Evolutionary conservation across 2,113 vertebrate genomes (phyloP).

Genomic region (Rhineura floridana): DNA sequence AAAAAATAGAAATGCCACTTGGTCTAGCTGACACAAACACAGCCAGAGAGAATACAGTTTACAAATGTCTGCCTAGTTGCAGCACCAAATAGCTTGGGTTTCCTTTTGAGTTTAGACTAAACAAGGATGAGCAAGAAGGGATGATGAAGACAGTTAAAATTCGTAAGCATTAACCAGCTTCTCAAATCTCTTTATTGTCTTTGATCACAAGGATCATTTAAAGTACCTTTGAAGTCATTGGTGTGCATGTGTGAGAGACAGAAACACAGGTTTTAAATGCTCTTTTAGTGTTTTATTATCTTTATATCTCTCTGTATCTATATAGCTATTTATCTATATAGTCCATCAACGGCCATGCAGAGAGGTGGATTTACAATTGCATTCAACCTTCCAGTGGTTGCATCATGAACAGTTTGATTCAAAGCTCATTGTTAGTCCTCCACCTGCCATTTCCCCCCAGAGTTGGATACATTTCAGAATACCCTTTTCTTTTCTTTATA

Average conservation of each 20-base stretch:
- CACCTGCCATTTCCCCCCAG: background rate
- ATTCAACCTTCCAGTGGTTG: background rate
- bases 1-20: conserved; percentile 3
- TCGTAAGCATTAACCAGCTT: too few relatives aligned
- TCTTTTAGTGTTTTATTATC: too few relatives aligned
- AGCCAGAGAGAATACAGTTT: background rate
- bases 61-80: background rate
- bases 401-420: background rate
- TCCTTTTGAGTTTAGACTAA: background rate
- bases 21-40: background rate
- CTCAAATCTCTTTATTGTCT: background rate
- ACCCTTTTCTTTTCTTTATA: too few relatives aligned
- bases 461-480: background rate
- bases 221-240: background rate
- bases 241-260: background rate
- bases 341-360: background rate
- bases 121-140: background rate
- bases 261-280: background rate
- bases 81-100: background rate
- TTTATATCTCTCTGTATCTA: background rate
- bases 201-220: background rate
- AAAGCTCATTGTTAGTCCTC: background rate
- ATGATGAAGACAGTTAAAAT: background rate
- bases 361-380: background rate
- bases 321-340: too few relatives aligned